These are phyloP conservation scores for Lasioglossum zephyrum DNA, from an alignment of 2,888 invertebrate species.

Conservation along the genomic window DNA sequence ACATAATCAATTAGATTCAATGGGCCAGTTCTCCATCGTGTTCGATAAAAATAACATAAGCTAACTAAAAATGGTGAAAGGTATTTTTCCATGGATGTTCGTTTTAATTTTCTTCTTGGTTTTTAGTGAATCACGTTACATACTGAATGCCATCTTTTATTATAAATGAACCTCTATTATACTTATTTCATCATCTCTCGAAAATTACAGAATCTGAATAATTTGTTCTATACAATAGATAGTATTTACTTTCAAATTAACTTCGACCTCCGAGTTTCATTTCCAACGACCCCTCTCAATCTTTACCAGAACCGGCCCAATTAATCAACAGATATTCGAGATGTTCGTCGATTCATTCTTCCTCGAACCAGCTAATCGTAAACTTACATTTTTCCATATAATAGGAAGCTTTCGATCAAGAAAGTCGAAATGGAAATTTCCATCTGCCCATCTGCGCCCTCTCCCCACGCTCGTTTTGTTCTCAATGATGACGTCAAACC, in stretches of 20 bases:
- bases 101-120: neutral
- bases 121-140: neutral
- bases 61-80: neutral
- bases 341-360: constrained; percentile 25
- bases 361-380: neutral
- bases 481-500: neutral
- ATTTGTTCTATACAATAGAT: neutral
- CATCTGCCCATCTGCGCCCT: neutral
- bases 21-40: neutral
- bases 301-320: constrained; percentile 43
- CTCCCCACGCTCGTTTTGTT: neutral
- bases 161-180: no score
- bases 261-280: constrained; percentile 19
- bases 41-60: neutral
- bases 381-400: constrained; percentile 22
- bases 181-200: neutral
- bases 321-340: constrained; percentile 55
- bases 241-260: constrained; percentile 4
- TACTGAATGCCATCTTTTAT: no score
- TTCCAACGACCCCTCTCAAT: neutral
- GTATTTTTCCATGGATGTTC: neutral
- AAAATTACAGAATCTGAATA: neutral
- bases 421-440: constrained; percentile 18
- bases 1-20: no score
- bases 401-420: constrained; percentile 24